These are phyloP conservation scores for Tupaia tana DNA, from an alignment of 2,113 vertebrate genomes.

Conservation along the genomic window DNA sequence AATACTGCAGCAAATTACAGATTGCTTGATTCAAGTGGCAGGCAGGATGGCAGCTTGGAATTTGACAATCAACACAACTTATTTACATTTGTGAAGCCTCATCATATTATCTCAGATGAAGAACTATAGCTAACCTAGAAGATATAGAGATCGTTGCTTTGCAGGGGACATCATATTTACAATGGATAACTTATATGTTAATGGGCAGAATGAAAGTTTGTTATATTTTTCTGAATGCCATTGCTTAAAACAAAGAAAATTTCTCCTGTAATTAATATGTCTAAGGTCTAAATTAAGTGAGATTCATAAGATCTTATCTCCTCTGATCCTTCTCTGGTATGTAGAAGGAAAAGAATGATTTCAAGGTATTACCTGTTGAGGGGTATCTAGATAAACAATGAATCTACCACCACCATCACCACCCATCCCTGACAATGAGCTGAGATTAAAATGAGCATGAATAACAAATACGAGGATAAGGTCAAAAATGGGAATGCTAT, in stretches of 20 bases:
- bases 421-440: background rate
- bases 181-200: background rate
- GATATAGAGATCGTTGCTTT: background rate
- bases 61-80: background rate
- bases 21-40: background rate
- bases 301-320: background rate
- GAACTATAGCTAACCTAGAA: background rate
- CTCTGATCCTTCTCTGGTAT: background rate
- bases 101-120: constrained; percentile 25
- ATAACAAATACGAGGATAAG: background rate
- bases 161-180: background rate
- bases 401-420: background rate
- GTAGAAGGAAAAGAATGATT: background rate
- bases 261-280: background rate
- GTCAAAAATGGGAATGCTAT: background rate
- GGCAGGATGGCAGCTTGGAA: background rate
- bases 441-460: background rate
- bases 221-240: background rate
- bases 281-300: background rate
- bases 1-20: background rate
- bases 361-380: background rate
- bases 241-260: constrained; percentile 37
- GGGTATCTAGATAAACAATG: background rate
- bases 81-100: background rate
- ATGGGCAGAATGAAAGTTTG: background rate